Conservation (phyloP, 2,888 invertebrate species). For the Drosophila pegasa region DNA sequence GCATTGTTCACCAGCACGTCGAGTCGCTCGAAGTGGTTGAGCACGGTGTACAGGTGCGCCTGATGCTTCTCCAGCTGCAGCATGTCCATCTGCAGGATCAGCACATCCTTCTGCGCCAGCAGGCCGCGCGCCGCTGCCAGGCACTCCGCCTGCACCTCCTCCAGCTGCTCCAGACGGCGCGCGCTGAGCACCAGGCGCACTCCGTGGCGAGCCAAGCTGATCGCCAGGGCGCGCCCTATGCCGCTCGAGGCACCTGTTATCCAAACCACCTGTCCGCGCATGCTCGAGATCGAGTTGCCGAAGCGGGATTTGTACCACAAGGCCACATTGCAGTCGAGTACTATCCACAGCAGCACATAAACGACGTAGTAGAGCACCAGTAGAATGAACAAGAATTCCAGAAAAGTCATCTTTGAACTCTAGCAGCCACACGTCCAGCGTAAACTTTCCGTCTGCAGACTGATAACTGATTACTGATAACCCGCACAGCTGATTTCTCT, state of each 20-base stretch:
- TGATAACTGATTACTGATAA: constrained; percentile 45
- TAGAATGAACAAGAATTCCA: constrained; percentile 79
- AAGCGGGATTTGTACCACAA: constrained; percentile 87
- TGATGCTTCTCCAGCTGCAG: constrained; percentile 87
- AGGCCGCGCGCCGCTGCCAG: constrained; percentile 84
- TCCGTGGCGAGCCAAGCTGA: constrained; percentile 88
- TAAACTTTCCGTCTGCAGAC: constrained; percentile 7
- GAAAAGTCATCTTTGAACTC: constrained; percentile 75
- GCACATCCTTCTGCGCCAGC: constrained; percentile 87
- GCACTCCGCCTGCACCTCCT: constrained; percentile 88
- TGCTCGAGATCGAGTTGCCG: constrained; percentile 86
- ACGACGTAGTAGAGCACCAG: constrained; percentile 85
- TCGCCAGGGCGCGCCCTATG: constrained; percentile 91
- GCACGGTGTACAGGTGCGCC: constrained; percentile 87
- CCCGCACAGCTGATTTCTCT: constrained; percentile 43
- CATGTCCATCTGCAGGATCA: constrained; percentile 90
- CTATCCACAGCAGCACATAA: constrained; percentile 85
- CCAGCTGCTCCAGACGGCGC: constrained; percentile 87
- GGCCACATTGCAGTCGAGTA: constrained; percentile 88
- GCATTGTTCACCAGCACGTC: constrained; percentile 93
- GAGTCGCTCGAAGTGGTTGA: constrained; percentile 89
- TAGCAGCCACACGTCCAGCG: background rate
- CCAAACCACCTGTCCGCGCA: constrained; percentile 91
- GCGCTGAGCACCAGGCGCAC: constrained; percentile 90
- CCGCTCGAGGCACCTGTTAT: constrained; percentile 94